Base-by-base conservation (phyloP, 1,140 invertebrate genomes). In the Pseudoatta argentina region DNA sequence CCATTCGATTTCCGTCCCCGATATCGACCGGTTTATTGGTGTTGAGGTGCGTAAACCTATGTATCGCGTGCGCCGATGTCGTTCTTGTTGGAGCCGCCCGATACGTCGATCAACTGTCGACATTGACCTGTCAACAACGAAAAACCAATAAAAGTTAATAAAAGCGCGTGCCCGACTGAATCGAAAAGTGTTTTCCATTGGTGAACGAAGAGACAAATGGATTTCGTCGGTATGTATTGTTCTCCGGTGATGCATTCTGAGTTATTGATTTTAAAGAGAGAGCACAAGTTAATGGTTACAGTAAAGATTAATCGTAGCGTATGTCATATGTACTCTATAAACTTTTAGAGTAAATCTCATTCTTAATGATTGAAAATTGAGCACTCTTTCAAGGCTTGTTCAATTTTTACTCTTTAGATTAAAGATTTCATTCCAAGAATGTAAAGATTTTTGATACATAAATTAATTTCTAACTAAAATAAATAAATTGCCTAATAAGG, bases 31-130 rank as follows among this genome's bases (percentile, higher is more conserved):
- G 44, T 24, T 82, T 73, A 59, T 67, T 21, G 53, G 30, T 24
- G 53, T 64, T 39, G 81, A 89, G 82, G 87, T 82, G 79, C 66
- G 87, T 77, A 69, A 86, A 82, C 39, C 55, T 59, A 21, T 24
- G 24, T 21, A 21, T 82, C 67, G 55, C 55, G 55, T 39, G 67
- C 53, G 61, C 61, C 67, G 39, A 34, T 61, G 67, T 75, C 57
- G 79, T 66, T 59, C 55, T 72, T 55, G 39, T 48, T 30, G 34
- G 27, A 75, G 6, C 5, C 27, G 3, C n/a, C 55, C 55, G 55
- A 73, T 51, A 75, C 57, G 69, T 73, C 79, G 69, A 83, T 83
- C 79, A 83, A 48, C 55, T 73, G 55, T 61, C 69, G 79, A 12
- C 79, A 18, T 55, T 39, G 64, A 69, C 66, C 66, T 27, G 66